Conservation (phyloP, 2,888 invertebrate species). For the Chrysina gloriosa region DNA sequence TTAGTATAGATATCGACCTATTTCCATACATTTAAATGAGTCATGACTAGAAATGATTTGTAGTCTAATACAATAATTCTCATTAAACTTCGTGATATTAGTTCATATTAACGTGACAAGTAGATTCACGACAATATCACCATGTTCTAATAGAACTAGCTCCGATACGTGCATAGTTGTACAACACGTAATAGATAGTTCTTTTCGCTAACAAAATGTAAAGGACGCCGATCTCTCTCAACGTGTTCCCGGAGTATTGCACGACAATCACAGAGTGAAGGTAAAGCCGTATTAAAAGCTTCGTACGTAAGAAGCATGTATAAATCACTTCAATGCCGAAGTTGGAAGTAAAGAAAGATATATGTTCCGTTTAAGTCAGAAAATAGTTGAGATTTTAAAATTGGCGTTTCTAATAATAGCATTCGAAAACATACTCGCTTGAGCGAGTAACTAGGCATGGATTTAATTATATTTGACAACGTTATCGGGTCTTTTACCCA, state of each 20-base stretch:
- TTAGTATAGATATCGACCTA: slow-evolving; percentile 2
- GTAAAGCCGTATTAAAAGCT: slow-evolving; percentile 36
- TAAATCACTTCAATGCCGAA: slow-evolving; percentile 34
- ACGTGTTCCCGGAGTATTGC: background rate
- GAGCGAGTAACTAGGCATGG: slow-evolving; percentile 6
- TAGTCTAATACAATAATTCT: background rate
- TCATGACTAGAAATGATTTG: background rate
- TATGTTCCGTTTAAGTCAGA: slow-evolving; percentile 18
- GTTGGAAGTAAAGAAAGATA: slow-evolving; percentile 31
- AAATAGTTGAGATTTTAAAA: slow-evolving; percentile 20
- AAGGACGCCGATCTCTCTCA: slow-evolving; percentile 21
- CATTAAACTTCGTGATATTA: slow-evolving; percentile 2
- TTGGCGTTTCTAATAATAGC: slow-evolving; percentile 29
- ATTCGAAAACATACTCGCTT: slow-evolving; percentile 9
- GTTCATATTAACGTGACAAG: background rate
- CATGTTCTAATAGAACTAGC: background rate
- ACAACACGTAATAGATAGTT: slow-evolving; percentile 5
- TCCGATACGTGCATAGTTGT: background rate
- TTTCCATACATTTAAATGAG: slow-evolving; percentile 1
- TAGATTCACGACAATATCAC: background rate
- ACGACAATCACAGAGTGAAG: slow-evolving; percentile 17
- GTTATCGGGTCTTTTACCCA: background rate
- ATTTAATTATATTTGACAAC: slow-evolving; percentile 27
- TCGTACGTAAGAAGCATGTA: slow-evolving; percentile 30
- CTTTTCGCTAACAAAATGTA: slow-evolving; percentile 23